Conservation (phyloP, 2,888 invertebrate genomes). For the Tortrix viridana region DNA sequence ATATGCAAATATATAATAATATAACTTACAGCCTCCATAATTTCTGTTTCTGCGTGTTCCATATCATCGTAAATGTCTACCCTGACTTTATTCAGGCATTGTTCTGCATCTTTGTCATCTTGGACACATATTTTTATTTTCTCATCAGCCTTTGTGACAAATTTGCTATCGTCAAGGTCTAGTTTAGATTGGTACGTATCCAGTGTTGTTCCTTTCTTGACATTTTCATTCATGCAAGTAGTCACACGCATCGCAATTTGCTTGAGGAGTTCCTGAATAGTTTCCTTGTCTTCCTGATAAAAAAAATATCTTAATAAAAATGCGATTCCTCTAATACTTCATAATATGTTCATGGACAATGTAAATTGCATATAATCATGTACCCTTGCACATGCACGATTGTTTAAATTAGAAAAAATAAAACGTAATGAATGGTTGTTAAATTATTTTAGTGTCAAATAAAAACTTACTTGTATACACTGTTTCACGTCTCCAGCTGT, state of each 20-base stretch:
- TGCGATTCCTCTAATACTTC: no score
- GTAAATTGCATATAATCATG: no score
- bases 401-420: no score
- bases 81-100: constrained; percentile 51
- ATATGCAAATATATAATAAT: no score
- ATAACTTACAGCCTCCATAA: constrained; percentile 53
- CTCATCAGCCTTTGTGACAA: constrained; percentile 48
- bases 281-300: constrained; percentile 51
- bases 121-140: constrained; percentile 49
- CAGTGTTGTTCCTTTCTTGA: constrained; percentile 42
- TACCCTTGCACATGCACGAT: no score
- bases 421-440: no score
- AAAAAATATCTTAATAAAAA: no score
- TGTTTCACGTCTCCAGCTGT: constrained; percentile 48
- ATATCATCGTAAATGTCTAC: constrained; percentile 49
- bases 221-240: constrained; percentile 50
- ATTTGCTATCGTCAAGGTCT: constrained; percentile 47
- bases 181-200: constrained; percentile 38
- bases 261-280: constrained; percentile 48
- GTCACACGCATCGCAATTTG: constrained; percentile 47
- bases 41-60: constrained; percentile 46
- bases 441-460: no score
- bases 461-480: constrained; percentile 54
- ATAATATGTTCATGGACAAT: no score
- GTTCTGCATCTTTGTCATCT: constrained; percentile 45